These are phyloP conservation scores for Nanorana parkeri DNA, from an alignment of 2,113 vertebrate species.

Conservation along the genomic window DNA sequence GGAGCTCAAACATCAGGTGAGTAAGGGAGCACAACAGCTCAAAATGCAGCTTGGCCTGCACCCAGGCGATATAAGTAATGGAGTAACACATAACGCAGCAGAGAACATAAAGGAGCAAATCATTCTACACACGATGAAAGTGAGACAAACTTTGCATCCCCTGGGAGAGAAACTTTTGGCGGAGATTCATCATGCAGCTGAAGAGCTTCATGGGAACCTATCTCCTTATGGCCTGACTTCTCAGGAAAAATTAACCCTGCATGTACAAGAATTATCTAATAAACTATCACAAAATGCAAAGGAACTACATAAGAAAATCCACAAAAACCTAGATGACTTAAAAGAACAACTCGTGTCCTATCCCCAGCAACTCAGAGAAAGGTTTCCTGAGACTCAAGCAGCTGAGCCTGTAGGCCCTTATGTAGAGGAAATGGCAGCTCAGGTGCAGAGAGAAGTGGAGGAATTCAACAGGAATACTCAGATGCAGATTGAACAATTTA, in stretches of 20 bases:
- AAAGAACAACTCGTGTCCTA: constrained; percentile 63
- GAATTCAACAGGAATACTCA: constrained; percentile 77
- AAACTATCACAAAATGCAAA: constrained; percentile 73
- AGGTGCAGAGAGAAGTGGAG: constrained; percentile 72
- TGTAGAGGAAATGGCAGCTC: constrained; percentile 57
- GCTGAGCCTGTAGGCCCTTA: background rate
- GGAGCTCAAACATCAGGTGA: constrained; percentile 78
- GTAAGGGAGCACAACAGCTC: constrained; percentile 74
- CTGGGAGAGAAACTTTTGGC: constrained; percentile 66
- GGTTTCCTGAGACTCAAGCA: constrained; percentile 42
- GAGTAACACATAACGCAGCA: constrained; percentile 61
- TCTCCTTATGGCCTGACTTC: constrained; percentile 61
- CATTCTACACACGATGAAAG: constrained; percentile 66
- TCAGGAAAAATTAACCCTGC: constrained; percentile 68
- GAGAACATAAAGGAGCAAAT: constrained; percentile 61
- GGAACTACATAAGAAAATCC: constrained; percentile 75
- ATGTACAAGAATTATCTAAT: constrained; percentile 73
- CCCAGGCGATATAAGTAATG: constrained; percentile 61
- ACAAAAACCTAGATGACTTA: constrained; percentile 77
- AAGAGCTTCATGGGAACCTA: constrained; percentile 72
- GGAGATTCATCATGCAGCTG: constrained; percentile 68
- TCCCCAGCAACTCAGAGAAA: constrained; percentile 40
- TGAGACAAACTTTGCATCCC: constrained; percentile 66
- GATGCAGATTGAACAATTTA: constrained; percentile 74
- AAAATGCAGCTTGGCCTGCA: constrained; percentile 72